Base-by-base conservation (phyloP, 1,140 invertebrate genomes). In the Tribolium madens region DNA sequence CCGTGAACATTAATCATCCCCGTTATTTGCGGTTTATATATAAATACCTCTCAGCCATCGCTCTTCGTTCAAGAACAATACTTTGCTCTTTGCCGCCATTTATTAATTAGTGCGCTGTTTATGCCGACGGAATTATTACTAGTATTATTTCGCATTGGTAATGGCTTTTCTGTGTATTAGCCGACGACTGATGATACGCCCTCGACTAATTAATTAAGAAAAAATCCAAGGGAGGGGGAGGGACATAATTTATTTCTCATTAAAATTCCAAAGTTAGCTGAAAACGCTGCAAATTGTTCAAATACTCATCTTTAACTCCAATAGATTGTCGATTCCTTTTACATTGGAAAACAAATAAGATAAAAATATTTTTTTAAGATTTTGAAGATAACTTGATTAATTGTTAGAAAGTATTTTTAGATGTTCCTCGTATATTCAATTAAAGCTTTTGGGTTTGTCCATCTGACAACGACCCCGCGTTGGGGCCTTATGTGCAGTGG, bases 121-220 rank as follows among this genome's bases (percentile, higher is more conserved):
- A 64, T 64, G 21, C 57, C 57, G 57, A 33, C 26, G 57, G 57
- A 64, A 64, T 64, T 64, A 64, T 64, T 64, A 64, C 57, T 31
- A 64, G 57, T 64, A 64, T 64, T 64, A 64, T 64, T 64, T 26
- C 57, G 57, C 57, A 64, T 64, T 64, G 57, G 57, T 64, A 64
- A 64, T 64, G 57, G 57, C 57, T 64, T 64, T 64, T 64, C 57
- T 31, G 57, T 64, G 57, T 64, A 64, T 64, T 64, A 64, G 57
- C 12, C 57, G 15, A 52, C 50, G 53, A 64, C 57, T 64, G 57
- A 64, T 64, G 57, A 64, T 64, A 26, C 31, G 31, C 57, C 52
- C 6, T 5, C 21, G 12, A 14, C 21, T 64, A 64, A 64, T 64
- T 64, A 64, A 64, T 64, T 64, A 64, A 64, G 57, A 18, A 57